Base-by-base conservation (phyloP, 2,797 vertebrate species). In the Remorina albescens region DNA sequence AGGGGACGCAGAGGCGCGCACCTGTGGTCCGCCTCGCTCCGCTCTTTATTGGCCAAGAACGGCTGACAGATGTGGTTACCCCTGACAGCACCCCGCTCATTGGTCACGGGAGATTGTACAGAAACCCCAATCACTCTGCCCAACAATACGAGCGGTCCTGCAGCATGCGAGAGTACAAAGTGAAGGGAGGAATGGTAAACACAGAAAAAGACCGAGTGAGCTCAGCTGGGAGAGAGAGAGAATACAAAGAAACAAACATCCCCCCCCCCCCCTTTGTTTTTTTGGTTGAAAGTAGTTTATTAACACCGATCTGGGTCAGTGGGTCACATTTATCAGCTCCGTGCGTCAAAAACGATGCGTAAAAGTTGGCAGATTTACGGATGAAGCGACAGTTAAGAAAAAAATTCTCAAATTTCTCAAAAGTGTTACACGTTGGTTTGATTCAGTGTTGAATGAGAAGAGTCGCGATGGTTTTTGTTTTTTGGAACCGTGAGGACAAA, bases 1-100 rank as follows among this genome's bases (percentile, higher is more conserved):
- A 94, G 92, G 95, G 95, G 95, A 95, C 94, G 95, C 93, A 95
- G 92, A 93, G 94, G 95, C 95, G 95, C 95, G 95, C 96, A 96
- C 94, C 95, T 93, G 94, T 94, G 95, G 92, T 95, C 93, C 96
- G 95, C 96, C 96, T 95, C 92, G 95, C 95, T 93, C 93, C 83
- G 93, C 93, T 95, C 93, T 92, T 96, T 95, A 98, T 97, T 98
- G 97, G 97, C 94, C 95, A 78, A 93, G 90, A 93, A 92, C 84
- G 92, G 93, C 94, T 96, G 96, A 97, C 96, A 96, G 96, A 97
- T 96, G 96, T 95, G 94, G 95, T 95, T 95, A 96, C 95, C 95
- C 93, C 94, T 96, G 95, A 96, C 96, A 96, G 96, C 95, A 92
- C 94, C 94, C 86, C 88, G 86, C 88, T 95, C 94, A 97, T 96